Evolutionary conservation across 1,140 invertebrate genomes (phyloP), one percentile per base, ranked within the genome.

Genomic region (Homalodisca vitripennis): DNA sequence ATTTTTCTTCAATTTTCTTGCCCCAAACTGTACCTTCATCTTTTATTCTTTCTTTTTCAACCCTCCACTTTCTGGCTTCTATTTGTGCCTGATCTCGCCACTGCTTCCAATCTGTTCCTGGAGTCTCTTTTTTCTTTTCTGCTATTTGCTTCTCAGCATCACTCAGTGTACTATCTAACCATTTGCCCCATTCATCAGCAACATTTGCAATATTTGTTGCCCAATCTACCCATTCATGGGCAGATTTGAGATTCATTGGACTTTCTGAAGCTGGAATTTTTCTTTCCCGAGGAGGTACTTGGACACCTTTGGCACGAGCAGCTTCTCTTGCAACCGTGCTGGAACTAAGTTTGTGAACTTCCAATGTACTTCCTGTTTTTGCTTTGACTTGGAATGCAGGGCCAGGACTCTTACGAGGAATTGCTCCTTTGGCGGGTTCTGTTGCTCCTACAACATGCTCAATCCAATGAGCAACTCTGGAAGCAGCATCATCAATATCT

Each of bases 101-200:
- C 3, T 13, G 22, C 27, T 60, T 26, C 55, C 55, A 60, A 13
- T 60, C 22, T 27, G 24, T 29, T 6, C 17, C 34, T 41, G 34
- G 6, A 10, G 6, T 17, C 17, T 41, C 34, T n/a, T 60, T 60
- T 12, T 24, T 60, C n/a, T 26, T 60, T 2, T 60, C 55, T 12
- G 26, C 12, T 12, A 60, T 29, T 27, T 30, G 22, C 29, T 60
- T 60, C 24, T 60, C 55, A 27, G 55, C 55, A 6, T 60, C 55
- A 27, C 22, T 60, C 29, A 60, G 29, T 1, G 14, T 26, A 12
- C 55, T 30, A 3, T 60, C 55, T 24, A 60, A 26, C 55, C 55
- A 60, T 27, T 60, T 60, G 26, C 55, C 55, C 55, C 55, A 60
- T n/a, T 60, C 55, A 3, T 60, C 26, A 3, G 55, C 55, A 3